These are phyloP conservation scores for Gambusia holbrooki DNA, from an alignment of 2,113 vertebrate genomes.

Conservation along the genomic window DNA sequence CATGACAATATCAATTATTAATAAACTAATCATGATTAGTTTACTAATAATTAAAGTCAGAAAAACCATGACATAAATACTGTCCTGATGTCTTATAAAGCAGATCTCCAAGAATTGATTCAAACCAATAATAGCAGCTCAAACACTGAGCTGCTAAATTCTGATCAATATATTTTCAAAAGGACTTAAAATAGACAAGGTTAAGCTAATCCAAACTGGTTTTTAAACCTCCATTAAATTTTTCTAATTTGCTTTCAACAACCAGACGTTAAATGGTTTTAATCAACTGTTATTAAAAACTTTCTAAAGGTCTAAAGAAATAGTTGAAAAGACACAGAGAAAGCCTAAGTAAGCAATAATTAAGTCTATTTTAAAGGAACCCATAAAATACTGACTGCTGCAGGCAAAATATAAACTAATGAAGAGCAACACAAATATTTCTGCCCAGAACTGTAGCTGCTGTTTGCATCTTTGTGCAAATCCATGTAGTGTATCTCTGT, in stretches of 20 bases:
- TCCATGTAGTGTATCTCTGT: slow-evolving; percentile 40
- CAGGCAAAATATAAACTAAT: no score
- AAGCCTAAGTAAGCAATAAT: background rate
- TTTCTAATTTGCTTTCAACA: background rate
- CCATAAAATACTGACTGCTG: background rate
- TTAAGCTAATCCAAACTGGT: background rate
- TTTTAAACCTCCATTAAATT: background rate
- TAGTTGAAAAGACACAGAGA: background rate
- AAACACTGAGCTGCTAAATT: background rate
- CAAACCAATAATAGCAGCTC: no score
- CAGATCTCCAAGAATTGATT: background rate
- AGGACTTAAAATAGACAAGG: background rate
- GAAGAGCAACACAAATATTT: background rate
- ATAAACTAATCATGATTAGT: background rate
- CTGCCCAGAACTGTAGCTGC: background rate
- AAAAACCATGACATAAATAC: background rate
- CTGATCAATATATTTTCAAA: background rate
- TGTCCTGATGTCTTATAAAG: background rate
- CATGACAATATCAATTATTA: background rate
- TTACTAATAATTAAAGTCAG: background rate
- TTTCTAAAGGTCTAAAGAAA: background rate
- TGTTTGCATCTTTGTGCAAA: slow-evolving; percentile 33
- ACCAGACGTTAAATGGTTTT: background rate
- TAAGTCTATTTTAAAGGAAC: background rate
- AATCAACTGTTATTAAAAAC: background rate